phyloP scores from a whole-genome alignment of 1,140 invertebrate genomes.

The Ostrea edulis region DNA sequence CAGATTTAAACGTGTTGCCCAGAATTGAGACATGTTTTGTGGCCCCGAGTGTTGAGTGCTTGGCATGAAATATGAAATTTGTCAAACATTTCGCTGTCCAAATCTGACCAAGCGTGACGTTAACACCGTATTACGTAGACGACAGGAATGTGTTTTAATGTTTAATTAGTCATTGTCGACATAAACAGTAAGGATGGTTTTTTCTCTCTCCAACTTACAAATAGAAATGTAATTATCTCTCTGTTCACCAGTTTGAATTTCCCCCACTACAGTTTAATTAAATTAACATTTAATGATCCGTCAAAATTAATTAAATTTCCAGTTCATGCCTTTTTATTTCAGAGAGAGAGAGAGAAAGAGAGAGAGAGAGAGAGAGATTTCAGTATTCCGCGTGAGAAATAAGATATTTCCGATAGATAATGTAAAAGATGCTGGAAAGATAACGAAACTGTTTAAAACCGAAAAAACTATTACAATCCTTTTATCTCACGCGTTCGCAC shows the following conservation, averaged over 20 bases:
- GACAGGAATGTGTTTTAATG: background rate
- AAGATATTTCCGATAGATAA: background rate
- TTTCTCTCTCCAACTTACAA: no score
- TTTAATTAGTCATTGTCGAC: background rate
- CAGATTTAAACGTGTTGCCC: background rate
- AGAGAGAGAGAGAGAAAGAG: background rate
- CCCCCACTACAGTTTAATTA: background rate
- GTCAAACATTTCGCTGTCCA: conserved; percentile 16
- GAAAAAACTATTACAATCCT: conserved; percentile 15
- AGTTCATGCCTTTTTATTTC: background rate
- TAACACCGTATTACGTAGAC: background rate
- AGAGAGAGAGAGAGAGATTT: background rate
- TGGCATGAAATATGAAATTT: conserved; percentile 9
- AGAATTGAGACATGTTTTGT: background rate
- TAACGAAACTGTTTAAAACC: conserved; percentile 14
- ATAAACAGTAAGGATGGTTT: background rate
- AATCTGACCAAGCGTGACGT: conserved; percentile 10
- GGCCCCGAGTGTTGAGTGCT: background rate
- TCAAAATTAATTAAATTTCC: background rate
- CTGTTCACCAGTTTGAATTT: background rate
- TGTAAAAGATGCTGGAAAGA: conserved; percentile 25
- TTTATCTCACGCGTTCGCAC: conserved; percentile 26
- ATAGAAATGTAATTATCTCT: background rate
- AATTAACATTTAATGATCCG: background rate
- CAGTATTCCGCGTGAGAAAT: background rate